Base-by-base conservation (phyloP, 1,140 invertebrate genomes). In the Drosophila micromelanica region DNA sequence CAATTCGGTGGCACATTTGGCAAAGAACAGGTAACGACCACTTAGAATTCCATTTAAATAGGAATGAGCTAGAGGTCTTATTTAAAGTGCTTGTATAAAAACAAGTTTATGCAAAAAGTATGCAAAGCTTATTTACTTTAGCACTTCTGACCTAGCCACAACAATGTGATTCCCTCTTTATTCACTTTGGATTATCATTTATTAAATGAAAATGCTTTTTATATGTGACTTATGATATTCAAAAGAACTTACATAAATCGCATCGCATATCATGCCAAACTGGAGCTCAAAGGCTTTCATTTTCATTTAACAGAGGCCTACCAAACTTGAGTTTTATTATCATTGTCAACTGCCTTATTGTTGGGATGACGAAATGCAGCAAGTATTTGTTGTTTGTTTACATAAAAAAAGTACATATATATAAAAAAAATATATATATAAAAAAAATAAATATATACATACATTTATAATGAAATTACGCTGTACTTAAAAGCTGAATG, bases 391-490 rank as follows among this genome's bases (percentile, higher is more conserved):
- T 32, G 12, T 43, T 20, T 43, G 15, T 17, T 8, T 20, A 43
- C n/a, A 15, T 43, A 48, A 23, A 20, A 5, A 27, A 23, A 23
- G n/a, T 23, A 23, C 0, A 23, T 23, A 23, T 17, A 17, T 17
- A 17, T 17, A n/a, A n/a, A n/a, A n/a, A n/a, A n/a, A n/a, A n/a
- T n/a, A n/a, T n/a, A n/a, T 20, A 43, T 6, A 15, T 43, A 48
- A 23, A 20, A 5, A 27, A 23, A 23, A n/a, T 23, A 23, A 2
- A 23, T 23, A 23, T 17, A 17, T 17, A 17, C n/a, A n/a, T n/a
- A n/a, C n/a, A n/a, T 17, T 67, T 65, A n/a, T 40, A 9, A 17
- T 48, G 43, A 30, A 57, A 27, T 56, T 48, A n/a, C 35, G 48
- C 17, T 27, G 23, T 11, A 55, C n/a, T 48, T 56, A 45, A 23